Evolutionary conservation across 2,113 vertebrate species (phyloP).

Genomic region (Anas platyrhynchos): DNA sequence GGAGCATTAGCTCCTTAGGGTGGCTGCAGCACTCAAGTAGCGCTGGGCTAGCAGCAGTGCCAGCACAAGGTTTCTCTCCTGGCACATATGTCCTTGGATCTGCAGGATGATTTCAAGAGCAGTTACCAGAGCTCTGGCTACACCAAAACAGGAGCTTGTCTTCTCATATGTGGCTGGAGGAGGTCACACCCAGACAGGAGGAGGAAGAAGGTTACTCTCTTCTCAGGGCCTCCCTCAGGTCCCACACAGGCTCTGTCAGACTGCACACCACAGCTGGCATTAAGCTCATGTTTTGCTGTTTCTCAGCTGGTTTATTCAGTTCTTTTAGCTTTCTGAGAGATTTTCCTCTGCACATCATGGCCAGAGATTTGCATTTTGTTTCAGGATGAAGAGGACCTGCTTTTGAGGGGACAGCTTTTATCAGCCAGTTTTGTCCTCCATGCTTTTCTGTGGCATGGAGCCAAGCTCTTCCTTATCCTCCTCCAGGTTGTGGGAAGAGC

Average conservation of each 20-base stretch:
- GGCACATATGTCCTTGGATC: background rate
- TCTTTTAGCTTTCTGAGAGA: background rate
- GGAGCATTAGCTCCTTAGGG: background rate
- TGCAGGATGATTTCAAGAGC: background rate
- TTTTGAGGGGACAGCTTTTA: background rate
- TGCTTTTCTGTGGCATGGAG: background rate
- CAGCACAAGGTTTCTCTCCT: background rate
- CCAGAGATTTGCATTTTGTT: background rate
- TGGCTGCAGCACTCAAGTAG: background rate
- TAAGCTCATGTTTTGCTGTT: background rate
- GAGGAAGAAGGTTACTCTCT: background rate
- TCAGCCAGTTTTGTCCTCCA: background rate
- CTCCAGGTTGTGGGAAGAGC: background rate
- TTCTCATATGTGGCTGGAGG: accelerated
- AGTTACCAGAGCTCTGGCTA: background rate
- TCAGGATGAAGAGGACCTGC: background rate
- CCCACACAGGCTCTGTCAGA: background rate
- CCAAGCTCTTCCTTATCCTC: background rate
- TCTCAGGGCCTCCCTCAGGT: background rate
- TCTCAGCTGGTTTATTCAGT: background rate
- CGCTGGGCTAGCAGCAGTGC: background rate
- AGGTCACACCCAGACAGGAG: background rate
- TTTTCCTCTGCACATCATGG: background rate
- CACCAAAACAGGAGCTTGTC: background rate
- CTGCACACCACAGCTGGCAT: background rate